These are phyloP conservation scores for Rhopalosiphum maidis DNA, from an alignment of 1,140 invertebrate genomes.

Conservation along the genomic window DNA sequence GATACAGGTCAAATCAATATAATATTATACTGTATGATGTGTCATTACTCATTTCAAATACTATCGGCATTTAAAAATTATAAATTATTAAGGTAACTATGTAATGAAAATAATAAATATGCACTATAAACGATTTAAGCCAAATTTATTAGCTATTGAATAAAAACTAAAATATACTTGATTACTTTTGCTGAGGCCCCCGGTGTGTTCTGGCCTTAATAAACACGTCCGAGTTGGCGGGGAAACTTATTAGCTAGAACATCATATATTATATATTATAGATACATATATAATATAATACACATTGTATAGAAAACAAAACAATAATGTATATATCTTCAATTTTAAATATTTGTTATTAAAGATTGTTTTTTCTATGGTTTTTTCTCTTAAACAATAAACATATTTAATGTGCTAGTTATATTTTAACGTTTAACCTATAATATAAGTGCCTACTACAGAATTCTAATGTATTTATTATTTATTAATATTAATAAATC, in stretches of 20 bases:
- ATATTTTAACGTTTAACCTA: neutral
- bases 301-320: neutral
- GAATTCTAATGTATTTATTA: neutral
- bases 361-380: neutral
- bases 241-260: neutral
- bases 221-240: neutral
- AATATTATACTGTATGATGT: neutral
- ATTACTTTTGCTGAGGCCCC: neutral
- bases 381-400: neutral
- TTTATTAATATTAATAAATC: neutral
- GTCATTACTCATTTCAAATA: neutral
- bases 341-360: neutral
- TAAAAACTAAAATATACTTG: neutral
- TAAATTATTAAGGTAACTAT: neutral
- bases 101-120: neutral
- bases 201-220: neutral
- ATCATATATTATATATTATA: neutral
- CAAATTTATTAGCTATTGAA: neutral
- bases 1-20: neutral
- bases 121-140: neutral
- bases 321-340: neutral
- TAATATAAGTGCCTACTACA: neutral
- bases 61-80: neutral
- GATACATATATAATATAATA: no score
- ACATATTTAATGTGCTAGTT: neutral